Evolutionary conservation across 1,140 invertebrate species (phyloP), one percentile per base, ranked within the genome.

Genomic region (Lordiphosa collinella): DNA sequence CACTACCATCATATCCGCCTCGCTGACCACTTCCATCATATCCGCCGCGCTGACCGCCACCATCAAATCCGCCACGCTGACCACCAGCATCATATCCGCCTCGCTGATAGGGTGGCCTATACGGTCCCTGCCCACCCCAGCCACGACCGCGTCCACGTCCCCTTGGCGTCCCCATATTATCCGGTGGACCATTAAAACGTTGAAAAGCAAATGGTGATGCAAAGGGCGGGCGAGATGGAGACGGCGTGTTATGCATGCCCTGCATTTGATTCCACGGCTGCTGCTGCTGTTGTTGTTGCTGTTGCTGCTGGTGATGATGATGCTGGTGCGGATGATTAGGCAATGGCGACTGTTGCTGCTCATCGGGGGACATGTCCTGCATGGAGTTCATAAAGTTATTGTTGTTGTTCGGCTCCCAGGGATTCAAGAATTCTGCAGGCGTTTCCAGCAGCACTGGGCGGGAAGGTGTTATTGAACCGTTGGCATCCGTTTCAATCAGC

Each of bases 381-480:
- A 84, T 52, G 22, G 74, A 10, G 2, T 51, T 52, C 29, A 72
- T 16, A 49, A 80, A 80, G 43, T 41, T 73, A 32, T 59, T 87
- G 37, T 50, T 73, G 35, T 59, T 87, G 35, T 50, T 65, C 7
- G 61, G 18, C 49, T 87, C 85, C 85, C 85, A 87, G 12, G 65
- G 59, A 32, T 59, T 73, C 10, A 63, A 12, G 61, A 86, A 88
- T 16, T 88, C 86, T 8, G 65, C 18, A 11, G 86, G 86, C 25
- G 86, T 88, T 49, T 88, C 82, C 12, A 88, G 52, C 43, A 88
- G 31, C 31, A 82, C 74, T 1, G 86, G 86, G 11, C 82, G 75
- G 8, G 65, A 44, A 13, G 72, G 51, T 16, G 74, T 50, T 40
- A 54, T 11, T 1, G 41, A 41, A 4, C 56, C 78, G 48, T 82